A percentile compares a stretch with the other conserved stretches of the same genome.
These are phyloP conservation scores for Conger conger DNA, from an alignment of 2,113 vertebrate genomes.

Conservation along the genomic window DNA sequence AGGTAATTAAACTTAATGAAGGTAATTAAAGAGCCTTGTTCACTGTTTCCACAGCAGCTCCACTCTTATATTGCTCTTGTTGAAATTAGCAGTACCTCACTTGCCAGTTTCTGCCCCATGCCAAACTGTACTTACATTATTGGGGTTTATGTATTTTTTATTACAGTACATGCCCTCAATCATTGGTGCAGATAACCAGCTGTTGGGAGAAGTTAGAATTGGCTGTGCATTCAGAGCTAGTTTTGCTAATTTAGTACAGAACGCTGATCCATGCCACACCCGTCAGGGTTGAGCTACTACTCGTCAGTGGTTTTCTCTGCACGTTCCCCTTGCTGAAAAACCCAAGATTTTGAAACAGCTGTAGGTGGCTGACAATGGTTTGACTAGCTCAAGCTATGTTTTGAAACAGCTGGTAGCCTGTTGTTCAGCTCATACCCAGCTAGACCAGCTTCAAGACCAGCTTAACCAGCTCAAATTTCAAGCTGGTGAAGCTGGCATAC, in stretches of 20 bases:
- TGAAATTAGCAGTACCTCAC: not conserved
- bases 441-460: too few species aligned
- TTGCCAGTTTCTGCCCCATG: not conserved
- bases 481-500: too few species aligned
- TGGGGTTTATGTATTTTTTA: not conserved
- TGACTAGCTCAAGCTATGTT: too few species aligned
- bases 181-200: not conserved
- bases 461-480: too few species aligned
- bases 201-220: not conserved
- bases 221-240: not conserved
- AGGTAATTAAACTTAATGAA: not conserved
- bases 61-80: not conserved
- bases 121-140: not conserved
- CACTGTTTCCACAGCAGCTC: not conserved
- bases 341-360: too few species aligned
- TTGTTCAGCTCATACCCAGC: too few species aligned
- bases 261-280: not conserved
- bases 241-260: not conserved
- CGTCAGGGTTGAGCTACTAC: constrained; percentile 9
- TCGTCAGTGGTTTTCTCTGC: not conserved
- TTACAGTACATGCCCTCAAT: not conserved
- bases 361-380: too few species aligned
- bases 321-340: too few species aligned
- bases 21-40: not conserved
- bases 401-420: too few species aligned